Base-by-base conservation (phyloP, 1,140 invertebrate genomes). In the Brachionus manjavacas region DNA sequence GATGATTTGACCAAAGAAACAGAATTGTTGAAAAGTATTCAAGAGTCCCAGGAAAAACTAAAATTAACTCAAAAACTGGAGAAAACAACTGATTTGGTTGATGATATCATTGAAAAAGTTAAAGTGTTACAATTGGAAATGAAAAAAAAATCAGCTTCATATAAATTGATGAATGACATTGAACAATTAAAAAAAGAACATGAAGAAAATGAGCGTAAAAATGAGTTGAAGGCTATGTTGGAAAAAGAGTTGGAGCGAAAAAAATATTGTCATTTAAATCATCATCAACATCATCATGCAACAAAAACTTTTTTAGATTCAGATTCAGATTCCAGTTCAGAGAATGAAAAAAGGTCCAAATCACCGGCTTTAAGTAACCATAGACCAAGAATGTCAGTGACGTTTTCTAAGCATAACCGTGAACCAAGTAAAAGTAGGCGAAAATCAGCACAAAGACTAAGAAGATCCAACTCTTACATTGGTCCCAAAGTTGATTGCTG, bases 91-190 rank as follows among this genome's bases (percentile, higher is more conserved):
- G 52, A 64, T 35, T 16, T 81, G 23, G 79, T 81, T 25, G 79
- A 81, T 68, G 79, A 81, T 25, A 81, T 81, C 3, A 68, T 81
- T 11, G 79, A 81, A 12, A 81, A 81, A 68, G 64, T 81, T 43
- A 81, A 68, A 64, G 14, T 60, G 9, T 46, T 81, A 25, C 79
- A 81, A 68, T 41, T 16, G 1, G 79, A 81, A 23, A 81, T 81
- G 79, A 81, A 81, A 68, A 60, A 68, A 60, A 81, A 81, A 46
- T 81, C 52, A 39, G 79, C 31, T 28, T 39, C 79, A 20, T 31
- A 41, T 25, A 81, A 68, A 68, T 35, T 68, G 23, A 23, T 28
- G 20, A 81, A 28, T 12, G 79, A 81, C 16, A 35, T 68, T 14
- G 79, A 81, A 12, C 11, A 43, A 4, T n/a, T 60, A 43, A 81